Evolutionary conservation across 2,888 invertebrate species (phyloP).

Genomic region (Cremastinae sp.): DNA sequence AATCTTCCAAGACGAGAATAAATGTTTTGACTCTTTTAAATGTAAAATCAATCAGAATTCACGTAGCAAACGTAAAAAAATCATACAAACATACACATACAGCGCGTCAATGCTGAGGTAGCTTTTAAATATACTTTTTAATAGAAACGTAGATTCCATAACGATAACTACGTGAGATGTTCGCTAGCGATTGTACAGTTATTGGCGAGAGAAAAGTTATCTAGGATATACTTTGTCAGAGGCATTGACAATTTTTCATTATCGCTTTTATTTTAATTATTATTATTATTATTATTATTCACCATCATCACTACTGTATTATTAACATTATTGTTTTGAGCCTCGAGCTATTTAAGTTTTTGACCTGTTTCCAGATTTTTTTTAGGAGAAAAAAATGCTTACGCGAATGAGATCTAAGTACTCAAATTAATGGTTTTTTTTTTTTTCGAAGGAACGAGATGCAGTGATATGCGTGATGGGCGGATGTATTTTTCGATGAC

Average conservation of each 20-base stretch:
- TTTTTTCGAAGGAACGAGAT: slow-evolving; percentile 59
- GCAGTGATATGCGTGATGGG: slow-evolving; percentile 69
- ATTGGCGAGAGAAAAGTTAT: slow-evolving; percentile 32
- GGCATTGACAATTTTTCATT: slow-evolving; percentile 46
- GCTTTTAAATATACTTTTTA: slow-evolving; percentile 66
- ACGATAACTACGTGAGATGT: slow-evolving; percentile 59
- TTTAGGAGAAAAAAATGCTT: slow-evolving; percentile 62
- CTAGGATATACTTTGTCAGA: slow-evolving; percentile 54
- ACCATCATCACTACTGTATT: slow-evolving; percentile 60
- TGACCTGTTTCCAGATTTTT: slow-evolving; percentile 71
- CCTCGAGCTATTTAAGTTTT: slow-evolving; percentile 70
- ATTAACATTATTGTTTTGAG: slow-evolving; percentile 68
- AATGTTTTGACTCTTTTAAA: slow-evolving; percentile 27
- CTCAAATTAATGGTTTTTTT: slow-evolving; percentile 43
- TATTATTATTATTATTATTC: slow-evolving; percentile 58
- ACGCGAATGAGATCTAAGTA: slow-evolving; percentile 7
- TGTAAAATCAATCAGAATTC: slow-evolving; percentile 15
- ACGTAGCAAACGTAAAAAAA: not conserved
- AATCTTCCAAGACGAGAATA: slow-evolving; percentile 46
- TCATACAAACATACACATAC: slow-evolving; percentile 1
- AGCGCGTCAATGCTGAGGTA: slow-evolving; percentile 52
- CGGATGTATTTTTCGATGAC: slow-evolving; percentile 77
- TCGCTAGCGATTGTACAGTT: slow-evolving; percentile 68
- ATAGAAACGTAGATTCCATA: slow-evolving; percentile 58
- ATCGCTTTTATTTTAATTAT: slow-evolving; percentile 30